phyloP scores from a whole-genome alignment of 2,113 vertebrate species.

The Nestor notabilis region DNA sequence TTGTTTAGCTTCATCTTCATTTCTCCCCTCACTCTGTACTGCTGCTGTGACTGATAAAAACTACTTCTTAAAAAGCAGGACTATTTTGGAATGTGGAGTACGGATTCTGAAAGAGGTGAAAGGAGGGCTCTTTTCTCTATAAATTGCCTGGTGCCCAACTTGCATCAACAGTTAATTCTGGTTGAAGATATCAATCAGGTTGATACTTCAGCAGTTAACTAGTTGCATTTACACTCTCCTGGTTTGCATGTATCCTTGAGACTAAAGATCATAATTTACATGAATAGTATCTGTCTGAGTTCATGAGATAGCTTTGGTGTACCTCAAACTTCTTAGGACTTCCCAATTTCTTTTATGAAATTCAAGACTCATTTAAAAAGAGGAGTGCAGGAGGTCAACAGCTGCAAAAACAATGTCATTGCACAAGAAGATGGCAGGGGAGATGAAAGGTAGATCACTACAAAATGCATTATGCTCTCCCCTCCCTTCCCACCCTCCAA shows the following conservation, averaged over 20 bases:
- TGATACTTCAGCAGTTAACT: neutral
- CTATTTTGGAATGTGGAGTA: neutral
- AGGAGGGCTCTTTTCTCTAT: neutral
- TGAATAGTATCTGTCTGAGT: neutral
- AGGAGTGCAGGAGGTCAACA: neutral
- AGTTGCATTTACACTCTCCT: neutral
- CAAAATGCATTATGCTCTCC: neutral
- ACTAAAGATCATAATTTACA: neutral
- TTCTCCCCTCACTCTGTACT: neutral
- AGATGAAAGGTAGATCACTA: neutral
- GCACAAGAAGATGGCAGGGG: neutral
- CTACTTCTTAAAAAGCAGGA: neutral
- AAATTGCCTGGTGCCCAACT: neutral
- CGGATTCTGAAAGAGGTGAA: neutral
- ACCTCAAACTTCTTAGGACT: neutral
- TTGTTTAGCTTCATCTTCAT: neutral
- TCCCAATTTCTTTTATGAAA: neutral
- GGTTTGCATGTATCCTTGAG: neutral
- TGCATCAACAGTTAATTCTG: neutral
- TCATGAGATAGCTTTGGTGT: neutral
- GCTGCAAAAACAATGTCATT: neutral
- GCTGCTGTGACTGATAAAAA: neutral
- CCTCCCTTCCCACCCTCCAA: neutral
- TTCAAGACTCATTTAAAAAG: neutral
- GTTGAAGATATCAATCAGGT: neutral